Evolutionary conservation across 2,888 invertebrate species (phyloP).

Genomic region (Tipula lateralis): DNA sequence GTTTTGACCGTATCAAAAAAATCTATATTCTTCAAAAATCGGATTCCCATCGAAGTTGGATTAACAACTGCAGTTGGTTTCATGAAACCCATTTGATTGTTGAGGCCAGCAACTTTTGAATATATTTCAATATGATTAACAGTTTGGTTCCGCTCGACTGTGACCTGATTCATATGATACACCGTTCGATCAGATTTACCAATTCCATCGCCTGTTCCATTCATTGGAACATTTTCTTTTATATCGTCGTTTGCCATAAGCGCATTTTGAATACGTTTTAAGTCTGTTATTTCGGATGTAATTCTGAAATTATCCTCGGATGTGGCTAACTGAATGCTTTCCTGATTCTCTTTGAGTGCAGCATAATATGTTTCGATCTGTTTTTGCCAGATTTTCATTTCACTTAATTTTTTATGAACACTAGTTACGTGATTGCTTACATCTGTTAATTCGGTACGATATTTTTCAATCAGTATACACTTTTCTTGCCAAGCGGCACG

Average conservation of each 20-base stretch:
- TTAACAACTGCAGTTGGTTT: neutral
- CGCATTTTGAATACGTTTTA: neutral
- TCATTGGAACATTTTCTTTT: neutral
- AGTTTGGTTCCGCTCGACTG: neutral
- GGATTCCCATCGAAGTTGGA: neutral
- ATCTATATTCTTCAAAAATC: neutral
- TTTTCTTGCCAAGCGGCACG: neutral
- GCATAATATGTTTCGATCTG: neutral
- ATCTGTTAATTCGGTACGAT: neutral
- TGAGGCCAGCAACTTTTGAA: neutral
- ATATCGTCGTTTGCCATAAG: neutral
- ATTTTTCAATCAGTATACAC: neutral
- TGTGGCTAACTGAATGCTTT: neutral
- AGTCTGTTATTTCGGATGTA: neutral
- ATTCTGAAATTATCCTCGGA: neutral
- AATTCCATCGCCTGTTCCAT: neutral
- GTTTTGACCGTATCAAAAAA: neutral
- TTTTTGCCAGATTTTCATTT: neutral
- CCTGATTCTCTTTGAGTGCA: neutral
- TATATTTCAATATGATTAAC: neutral
- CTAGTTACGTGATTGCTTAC: neutral
- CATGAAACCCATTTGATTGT: neutral
- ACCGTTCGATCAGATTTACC: neutral
- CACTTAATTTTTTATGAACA: neutral
- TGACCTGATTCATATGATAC: neutral